Evolutionary conservation across 2,888 invertebrate genomes (phyloP), one percentile per base, ranked within the genome.

Genomic region (Artemia sp.): DNA sequence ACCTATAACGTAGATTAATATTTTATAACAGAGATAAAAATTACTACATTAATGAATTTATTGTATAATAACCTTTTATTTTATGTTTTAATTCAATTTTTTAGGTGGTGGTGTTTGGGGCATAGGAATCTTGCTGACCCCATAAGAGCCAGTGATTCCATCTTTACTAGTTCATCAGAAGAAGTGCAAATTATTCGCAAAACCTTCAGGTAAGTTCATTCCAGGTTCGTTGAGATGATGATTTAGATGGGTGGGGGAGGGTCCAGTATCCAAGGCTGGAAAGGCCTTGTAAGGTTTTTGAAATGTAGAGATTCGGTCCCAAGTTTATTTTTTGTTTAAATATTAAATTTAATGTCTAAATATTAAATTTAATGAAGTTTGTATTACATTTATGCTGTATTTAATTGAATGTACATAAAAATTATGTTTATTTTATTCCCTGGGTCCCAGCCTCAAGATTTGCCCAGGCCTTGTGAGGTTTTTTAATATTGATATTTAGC

Each of bases 51-150:
- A 38, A 38, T 6, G 0, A 38, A 38, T 6, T 38, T 38, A 38
- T 38, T 38, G 38, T 0, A 38, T 38, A 38, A 5, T 38, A 38
- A 38, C 3, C 38, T 38, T 38, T 38, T 38, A 38, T 38, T 38
- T 38, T 38, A 38, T 38, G 1, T 38, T 38, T 38, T 38, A 38
- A 38, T 38, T 38, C 6, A 38, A 2, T 38, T 2, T 51, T 72
- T 69, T 12, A 58, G 64, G 64, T 58, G 64, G 64, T 58, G 64
- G 64, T n/a, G 14, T 24, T 58, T 58, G 64, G 24, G 64, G 14
- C 64, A 58, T 1, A 58, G 64, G 64, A 58, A 58, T 58, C 64
- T 11, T 1, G 64, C 64, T 24, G 64, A 58, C 12, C 64, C 64
- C 64, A 58, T 58, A 19, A 58, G 64, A 58, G 64, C 64, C 14